phyloP scores from a whole-genome alignment of 2,113 vertebrate species.

The Cyphomyrus discorhynchus region DNA sequence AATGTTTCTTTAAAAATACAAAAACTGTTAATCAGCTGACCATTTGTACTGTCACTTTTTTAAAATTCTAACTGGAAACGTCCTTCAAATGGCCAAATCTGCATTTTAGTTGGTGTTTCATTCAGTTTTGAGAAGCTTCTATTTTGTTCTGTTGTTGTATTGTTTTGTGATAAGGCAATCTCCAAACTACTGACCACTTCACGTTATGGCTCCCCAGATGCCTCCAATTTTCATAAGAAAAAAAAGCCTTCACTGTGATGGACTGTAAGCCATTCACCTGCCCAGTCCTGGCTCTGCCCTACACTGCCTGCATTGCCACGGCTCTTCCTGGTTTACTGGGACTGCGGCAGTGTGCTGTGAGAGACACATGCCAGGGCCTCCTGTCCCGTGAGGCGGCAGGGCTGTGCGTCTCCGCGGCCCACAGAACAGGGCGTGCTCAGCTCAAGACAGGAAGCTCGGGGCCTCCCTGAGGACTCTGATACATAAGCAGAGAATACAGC shows the following conservation, averaged over 20 bases:
- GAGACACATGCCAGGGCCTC: not conserved
- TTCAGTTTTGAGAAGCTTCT: not conserved
- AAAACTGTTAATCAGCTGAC: not conserved
- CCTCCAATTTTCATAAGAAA: constrained; percentile 21
- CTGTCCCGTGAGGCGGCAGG: not conserved
- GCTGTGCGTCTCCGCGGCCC: not conserved
- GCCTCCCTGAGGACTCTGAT: constrained; percentile 72
- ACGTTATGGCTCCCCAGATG: constrained; percentile 28
- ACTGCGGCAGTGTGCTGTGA: not conserved
- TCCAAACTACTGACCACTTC: constrained; percentile 25
- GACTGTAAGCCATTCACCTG: constrained; percentile 10
- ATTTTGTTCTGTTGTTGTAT: not conserved
- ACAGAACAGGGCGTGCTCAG: not conserved
- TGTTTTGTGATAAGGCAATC: not conserved
- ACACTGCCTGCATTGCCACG: not conserved
- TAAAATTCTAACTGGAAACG: not conserved
- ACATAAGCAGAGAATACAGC: constrained; percentile 78
- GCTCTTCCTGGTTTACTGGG: not conserved
- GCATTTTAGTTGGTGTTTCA: not conserved
- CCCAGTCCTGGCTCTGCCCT: not conserved
- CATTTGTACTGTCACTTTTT: not conserved
- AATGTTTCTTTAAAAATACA: not conserved
- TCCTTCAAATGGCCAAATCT: not conserved
- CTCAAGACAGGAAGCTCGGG: constrained; percentile 58
- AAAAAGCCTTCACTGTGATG: constrained; percentile 32